These are phyloP conservation scores for Sanderia malayensis DNA, from an alignment of 30 jellyfish, hydroid and myxozoan species.

Conservation along the genomic window DNA sequence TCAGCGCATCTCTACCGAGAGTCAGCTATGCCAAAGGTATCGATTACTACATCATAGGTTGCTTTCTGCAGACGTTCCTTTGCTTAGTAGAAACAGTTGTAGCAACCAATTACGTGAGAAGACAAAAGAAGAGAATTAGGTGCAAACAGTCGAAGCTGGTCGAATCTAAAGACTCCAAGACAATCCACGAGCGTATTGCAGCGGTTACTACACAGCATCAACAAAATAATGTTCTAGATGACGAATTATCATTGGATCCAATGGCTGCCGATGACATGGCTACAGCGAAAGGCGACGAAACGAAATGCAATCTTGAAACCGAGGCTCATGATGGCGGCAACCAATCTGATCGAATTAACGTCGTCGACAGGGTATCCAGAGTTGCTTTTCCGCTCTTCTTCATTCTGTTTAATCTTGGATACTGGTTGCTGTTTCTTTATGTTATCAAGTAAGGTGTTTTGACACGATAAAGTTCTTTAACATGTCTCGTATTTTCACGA, in stretches of 20 bases:
- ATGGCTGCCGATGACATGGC: background rate
- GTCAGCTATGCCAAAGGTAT: constrained; percentile 14
- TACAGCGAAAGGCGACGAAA: background rate
- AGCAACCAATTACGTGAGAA: background rate
- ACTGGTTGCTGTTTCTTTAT: background rate
- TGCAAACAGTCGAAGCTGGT: background rate
- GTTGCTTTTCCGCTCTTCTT: background rate
- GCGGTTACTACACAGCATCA: background rate
- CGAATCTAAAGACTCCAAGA: background rate
- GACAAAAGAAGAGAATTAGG: background rate
- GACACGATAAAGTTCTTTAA: too few species aligned
- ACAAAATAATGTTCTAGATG: background rate
- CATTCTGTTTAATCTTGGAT: background rate
- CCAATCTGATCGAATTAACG: background rate
- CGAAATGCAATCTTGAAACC: background rate
- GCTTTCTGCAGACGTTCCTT: constrained; percentile 2
- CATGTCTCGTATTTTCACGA: too few species aligned
- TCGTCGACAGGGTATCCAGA: background rate
- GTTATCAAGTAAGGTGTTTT: background rate
- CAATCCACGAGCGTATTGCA: too few species aligned
- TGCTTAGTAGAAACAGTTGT: constrained; percentile 8
- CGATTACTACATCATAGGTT: constrained; percentile 9
- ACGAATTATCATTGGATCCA: background rate
- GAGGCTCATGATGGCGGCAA: background rate
- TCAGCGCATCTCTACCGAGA: constrained; percentile 11